phyloP scores from a whole-genome alignment of 1,140 invertebrate species.

The Paracyclopina nana region DNA sequence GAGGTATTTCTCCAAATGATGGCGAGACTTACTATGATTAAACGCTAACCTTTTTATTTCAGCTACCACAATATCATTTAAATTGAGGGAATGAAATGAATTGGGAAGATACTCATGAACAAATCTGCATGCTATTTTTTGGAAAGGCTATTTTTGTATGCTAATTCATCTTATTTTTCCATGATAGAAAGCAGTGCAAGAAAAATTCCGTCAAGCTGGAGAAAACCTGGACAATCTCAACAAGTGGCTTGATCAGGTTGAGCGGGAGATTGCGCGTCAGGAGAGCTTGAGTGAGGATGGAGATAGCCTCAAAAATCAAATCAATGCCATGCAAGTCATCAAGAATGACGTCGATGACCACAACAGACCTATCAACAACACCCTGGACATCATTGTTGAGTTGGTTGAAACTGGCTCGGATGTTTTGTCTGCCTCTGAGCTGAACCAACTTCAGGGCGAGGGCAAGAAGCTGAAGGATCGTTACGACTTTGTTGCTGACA shows the following conservation, averaged over 20 bases:
- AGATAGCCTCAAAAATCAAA: slow-evolving; percentile 68
- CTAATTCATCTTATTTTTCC: slow-evolving; percentile 1
- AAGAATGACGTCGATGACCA: slow-evolving; percentile 77
- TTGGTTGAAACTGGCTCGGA: slow-evolving; percentile 70
- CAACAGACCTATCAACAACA: slow-evolving; percentile 57
- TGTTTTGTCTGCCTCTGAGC: slow-evolving; percentile 68
- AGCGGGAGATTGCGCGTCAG: slow-evolving; percentile 65
- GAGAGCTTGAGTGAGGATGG: slow-evolving; percentile 68
- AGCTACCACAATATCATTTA: no score
- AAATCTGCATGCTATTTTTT: no score
- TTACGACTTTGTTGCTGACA: slow-evolving; percentile 55
- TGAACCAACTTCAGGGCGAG: slow-evolving; percentile 60
- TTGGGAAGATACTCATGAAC: no score
- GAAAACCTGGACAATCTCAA: slow-evolving; percentile 60
- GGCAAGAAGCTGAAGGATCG: slow-evolving; percentile 58
- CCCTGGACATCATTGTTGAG: slow-evolving; percentile 74
- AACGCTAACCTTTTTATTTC: no score
- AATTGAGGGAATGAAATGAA: no score
- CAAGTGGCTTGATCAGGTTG: slow-evolving; percentile 65
- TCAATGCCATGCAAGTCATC: slow-evolving; percentile 63
- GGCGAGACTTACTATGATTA: no score
- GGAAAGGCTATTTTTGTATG: no score
- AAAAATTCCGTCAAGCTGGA: slow-evolving; percentile 74
- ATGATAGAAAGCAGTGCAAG: slow-evolving; percentile 70
- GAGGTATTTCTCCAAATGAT: no score